A percentile compares a stretch with the other conserved stretches of the same genome.
These are phyloP conservation scores for Epinephelus moara DNA, from an alignment of 2,113 vertebrate species.

Conservation along the genomic window DNA sequence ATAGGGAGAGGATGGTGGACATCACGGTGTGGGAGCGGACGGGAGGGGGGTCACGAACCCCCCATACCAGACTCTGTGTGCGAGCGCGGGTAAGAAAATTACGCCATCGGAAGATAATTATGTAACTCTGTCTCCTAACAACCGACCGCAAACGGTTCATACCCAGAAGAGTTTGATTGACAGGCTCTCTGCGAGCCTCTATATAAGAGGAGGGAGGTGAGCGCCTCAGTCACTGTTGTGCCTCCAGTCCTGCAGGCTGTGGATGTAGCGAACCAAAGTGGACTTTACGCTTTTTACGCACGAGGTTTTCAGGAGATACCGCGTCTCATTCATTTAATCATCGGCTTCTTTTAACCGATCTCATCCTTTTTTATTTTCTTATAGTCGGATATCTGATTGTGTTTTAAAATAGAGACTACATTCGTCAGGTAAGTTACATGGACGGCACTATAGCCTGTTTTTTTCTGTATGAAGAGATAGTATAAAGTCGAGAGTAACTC, in stretches of 20 bases:
- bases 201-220: slow-evolving; percentile 81
- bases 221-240: slow-evolving; percentile 57
- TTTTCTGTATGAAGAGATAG: not conserved
- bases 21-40: slow-evolving; percentile 17
- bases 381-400: slow-evolving; percentile 59
- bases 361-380: not conserved
- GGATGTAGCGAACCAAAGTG: slow-evolving; percentile 75
- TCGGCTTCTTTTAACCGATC: slow-evolving; percentile 5
- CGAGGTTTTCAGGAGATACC: slow-evolving; percentile 48
- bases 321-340: slow-evolving; percentile 30
- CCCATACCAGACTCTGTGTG: slow-evolving; percentile 17
- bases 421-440: slow-evolving; percentile 65
- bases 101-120: slow-evolving; percentile 81
- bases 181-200: slow-evolving; percentile 72
- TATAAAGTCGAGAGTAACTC: not conserved
- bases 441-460: not conserved
- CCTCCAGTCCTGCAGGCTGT: slow-evolving; percentile 59
- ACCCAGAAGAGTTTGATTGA: slow-evolving; percentile 80
- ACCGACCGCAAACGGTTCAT: slow-evolving; percentile 70
- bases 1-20: slow-evolving; percentile 14
- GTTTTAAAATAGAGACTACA: slow-evolving; percentile 11
- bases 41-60: slow-evolving; percentile 34
- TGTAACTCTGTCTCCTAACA: slow-evolving; percentile 82
- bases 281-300: slow-evolving; percentile 73
- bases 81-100: slow-evolving; percentile 76